Evolutionary conservation across 2,113 vertebrate species (phyloP).

Genomic region (Oryzias melastigma): DNA sequence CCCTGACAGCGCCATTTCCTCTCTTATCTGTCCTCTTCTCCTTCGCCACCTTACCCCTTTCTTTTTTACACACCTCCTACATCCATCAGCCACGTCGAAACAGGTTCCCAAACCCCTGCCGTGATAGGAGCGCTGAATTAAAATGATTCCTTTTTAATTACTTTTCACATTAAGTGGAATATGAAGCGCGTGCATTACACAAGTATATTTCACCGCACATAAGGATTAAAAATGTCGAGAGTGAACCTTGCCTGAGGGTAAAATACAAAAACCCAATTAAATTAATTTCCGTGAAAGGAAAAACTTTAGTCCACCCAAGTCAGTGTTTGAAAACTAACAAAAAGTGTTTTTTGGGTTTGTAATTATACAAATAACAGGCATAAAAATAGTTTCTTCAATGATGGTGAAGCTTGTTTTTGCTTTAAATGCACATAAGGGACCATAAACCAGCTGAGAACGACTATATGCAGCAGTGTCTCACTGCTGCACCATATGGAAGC

Average conservation of each 20-base stretch:
- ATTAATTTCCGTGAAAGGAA: conserved; percentile 44
- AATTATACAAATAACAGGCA: no score
- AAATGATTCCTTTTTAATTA: conserved; percentile 68
- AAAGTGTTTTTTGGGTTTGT: background rate
- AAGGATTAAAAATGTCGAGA: conserved; percentile 49
- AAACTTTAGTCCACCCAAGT: conserved; percentile 22
- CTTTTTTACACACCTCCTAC: conserved; percentile 37
- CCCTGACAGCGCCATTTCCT: conserved; percentile 51
- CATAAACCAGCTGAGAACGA: conserved; percentile 25
- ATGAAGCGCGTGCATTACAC: conserved; percentile 60
- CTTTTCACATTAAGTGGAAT: conserved; percentile 63
- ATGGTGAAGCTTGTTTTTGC: conserved; percentile 41
- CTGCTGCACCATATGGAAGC: conserved; percentile 29
- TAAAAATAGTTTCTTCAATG: conserved; percentile 29
- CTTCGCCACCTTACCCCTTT: background rate
- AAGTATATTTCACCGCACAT: conserved; percentile 51
- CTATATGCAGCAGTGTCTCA: conserved; percentile 9
- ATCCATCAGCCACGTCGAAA: conserved; percentile 38
- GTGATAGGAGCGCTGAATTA: conserved; percentile 54
- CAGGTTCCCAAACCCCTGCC: conserved; percentile 34
- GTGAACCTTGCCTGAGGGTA: conserved; percentile 52
- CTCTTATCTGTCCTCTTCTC: conserved; percentile 48
- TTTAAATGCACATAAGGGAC: conserved; percentile 15
- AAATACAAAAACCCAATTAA: conserved; percentile 67
- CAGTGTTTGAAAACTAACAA: conserved; percentile 29